A percentile compares a stretch with the other conserved stretches of the same genome.
These are phyloP conservation scores for Torymus aiolomorphi DNA, from an alignment of 2,888 invertebrate genomes.

Conservation along the genomic window DNA sequence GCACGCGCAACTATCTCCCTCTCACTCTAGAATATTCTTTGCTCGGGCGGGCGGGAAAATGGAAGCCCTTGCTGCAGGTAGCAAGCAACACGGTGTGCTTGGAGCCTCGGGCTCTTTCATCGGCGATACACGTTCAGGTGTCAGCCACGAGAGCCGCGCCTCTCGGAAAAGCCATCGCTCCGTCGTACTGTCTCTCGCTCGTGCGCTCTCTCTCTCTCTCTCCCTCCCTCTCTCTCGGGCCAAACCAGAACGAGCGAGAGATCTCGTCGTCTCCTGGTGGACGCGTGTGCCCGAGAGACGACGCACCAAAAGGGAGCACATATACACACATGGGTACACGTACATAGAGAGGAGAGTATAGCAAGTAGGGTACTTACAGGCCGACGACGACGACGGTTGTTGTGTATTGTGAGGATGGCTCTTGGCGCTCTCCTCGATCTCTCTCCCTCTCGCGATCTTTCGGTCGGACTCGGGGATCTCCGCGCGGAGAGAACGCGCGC, in stretches of 20 bases:
- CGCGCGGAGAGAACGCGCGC: conserved; percentile 62
- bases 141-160: conserved; percentile 5
- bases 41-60: not conserved
- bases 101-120: too few species aligned
- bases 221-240: too few species aligned
- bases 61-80: not conserved
- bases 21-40: conserved; percentile 34
- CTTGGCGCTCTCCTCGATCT: conserved; percentile 19
- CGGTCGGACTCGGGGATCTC: conserved; percentile 73
- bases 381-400: conserved; percentile 43
- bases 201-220: too few species aligned
- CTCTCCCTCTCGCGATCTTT: conserved; percentile 72
- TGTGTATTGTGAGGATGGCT: conserved; percentile 46
- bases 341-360: not conserved
- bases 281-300: too few species aligned
- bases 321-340: too few species aligned
- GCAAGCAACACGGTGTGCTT: too few species aligned
- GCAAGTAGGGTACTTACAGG: conserved; percentile 38
- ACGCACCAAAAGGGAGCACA: too few species aligned
- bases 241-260: too few species aligned
- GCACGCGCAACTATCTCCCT: not conserved
- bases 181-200: not conserved
- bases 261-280: too few species aligned
- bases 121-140: conserved; percentile 6
- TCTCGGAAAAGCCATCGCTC: conserved; percentile 9